Percentiles rank a stretch among this genome's conserved stretches.
Evolutionary conservation across 2,113 vertebrate genomes (phyloP).

Genomic region (Gobiocypris rarus): DNA sequence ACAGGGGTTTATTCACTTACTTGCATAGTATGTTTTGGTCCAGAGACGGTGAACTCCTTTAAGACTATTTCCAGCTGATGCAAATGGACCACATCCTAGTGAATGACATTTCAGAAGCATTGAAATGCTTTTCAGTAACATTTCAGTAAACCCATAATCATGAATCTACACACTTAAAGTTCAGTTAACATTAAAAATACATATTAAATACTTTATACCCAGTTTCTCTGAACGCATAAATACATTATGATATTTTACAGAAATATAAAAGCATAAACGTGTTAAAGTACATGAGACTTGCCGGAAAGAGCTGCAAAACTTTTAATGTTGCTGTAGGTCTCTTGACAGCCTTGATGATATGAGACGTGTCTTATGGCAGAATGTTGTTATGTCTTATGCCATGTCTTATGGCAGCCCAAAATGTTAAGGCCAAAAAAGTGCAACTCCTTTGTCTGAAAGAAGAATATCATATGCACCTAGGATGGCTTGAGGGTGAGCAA

Average conservation of each 20-base stretch:
- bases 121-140: not conserved
- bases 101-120: not conserved
- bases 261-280: not conserved
- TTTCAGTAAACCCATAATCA: not conserved
- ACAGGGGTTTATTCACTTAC: too few relatives aligned
- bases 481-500: too few relatives aligned
- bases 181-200: not conserved
- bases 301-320: too few relatives aligned
- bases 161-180: not conserved
- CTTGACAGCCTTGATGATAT: too few relatives aligned
- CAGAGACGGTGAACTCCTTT: not conserved
- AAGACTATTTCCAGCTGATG: not conserved
- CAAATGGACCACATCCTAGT: not conserved
- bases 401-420: too few relatives aligned
- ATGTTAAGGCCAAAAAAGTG: too few relatives aligned
- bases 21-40: too few relatives aligned
- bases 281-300: not conserved
- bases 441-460: too few relatives aligned
- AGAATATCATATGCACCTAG: too few relatives aligned
- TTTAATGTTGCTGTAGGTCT: too few relatives aligned
- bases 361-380: not conserved
- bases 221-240: not conserved
- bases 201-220: not conserved
- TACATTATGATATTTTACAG: not conserved
- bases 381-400: too few relatives aligned